These are phyloP conservation scores for Apotomis capreana DNA, from an alignment of 2,888 invertebrate species.

Conservation along the genomic window DNA sequence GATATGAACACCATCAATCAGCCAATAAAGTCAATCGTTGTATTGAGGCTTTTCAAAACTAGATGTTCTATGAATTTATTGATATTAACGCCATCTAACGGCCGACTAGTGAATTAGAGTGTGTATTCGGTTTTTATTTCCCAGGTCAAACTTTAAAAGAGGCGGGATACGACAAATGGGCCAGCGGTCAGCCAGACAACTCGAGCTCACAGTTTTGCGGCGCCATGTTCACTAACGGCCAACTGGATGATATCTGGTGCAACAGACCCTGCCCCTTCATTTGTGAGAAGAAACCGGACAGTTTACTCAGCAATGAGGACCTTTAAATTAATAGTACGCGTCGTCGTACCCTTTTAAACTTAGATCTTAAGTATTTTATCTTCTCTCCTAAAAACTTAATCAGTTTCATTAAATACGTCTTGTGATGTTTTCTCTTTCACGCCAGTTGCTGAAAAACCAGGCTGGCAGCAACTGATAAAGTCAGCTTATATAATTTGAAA, in stretches of 20 bases:
- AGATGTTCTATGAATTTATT: no score
- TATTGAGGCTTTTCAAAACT: no score
- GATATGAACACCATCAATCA: no score
- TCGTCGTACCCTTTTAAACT: neutral
- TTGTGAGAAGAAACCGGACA: constrained; percentile 50
- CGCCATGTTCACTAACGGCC: constrained; percentile 46
- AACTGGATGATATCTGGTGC: constrained; percentile 49
- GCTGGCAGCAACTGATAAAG: no score
- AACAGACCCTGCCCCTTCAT: constrained; percentile 47
- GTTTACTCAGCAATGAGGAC: constrained; percentile 38
- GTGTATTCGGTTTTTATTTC: neutral
- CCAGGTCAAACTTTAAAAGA: constrained; percentile 47
- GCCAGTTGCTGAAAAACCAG: no score
- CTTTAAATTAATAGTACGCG: neutral
- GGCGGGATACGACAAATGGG: constrained; percentile 47
- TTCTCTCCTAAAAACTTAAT: no score
- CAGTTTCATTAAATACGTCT: no score
- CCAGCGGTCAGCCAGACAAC: constrained; percentile 47
- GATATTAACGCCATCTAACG: no score
- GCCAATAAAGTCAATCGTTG: no score
- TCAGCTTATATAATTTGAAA: no score
- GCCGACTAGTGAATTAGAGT: neutral
- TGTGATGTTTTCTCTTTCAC: no score
- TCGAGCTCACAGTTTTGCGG: constrained; percentile 46
- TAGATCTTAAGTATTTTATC: neutral